Base-by-base conservation (phyloP, 2,888 invertebrate species). In the Choristoneura rosaceana region DNA sequence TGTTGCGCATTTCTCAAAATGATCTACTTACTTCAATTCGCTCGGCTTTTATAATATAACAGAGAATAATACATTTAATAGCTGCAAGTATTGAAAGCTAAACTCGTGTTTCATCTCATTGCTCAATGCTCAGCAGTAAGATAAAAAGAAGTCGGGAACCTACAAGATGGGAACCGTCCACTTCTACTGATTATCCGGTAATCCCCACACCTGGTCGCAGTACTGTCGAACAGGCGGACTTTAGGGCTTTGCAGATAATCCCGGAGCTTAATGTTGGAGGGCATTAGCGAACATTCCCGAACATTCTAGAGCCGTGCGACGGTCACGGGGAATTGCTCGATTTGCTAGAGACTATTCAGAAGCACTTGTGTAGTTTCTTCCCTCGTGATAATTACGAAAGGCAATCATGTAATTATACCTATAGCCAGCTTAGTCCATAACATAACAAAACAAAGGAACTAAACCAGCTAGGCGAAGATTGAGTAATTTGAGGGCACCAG, bases 201-300 rank as follows among this genome's bases (percentile, higher is more conserved):
- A 82, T 80, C 78, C 77, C 62, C 76, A 76, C 74, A 66, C 70
- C 70, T 70, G 70, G 70, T 69, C 59, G 64, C 55, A 33, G 63
- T 74, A 75, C 64, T 77, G 78, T 80, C 79, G 79, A 81, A 79
- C 80, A 79, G 81, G 78, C 79, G 77, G 81, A 80, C 82, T 82
- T 81, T 82, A 78, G 79, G 82, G 80, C 80, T 75, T 80, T 79
- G 77, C 79, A 81, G 86, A 88, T 88, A 84, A 89, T 85, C 86
- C 82, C 77, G 75, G 77, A 80, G 83, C 84, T 88, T 88, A 87
- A 85, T 86, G 84, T 83, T 81, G 78, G 79, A 76, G 79, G 77
- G 82, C 82, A 86, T 88, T 88, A 88, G 84, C 78, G 83, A 82
- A 80, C 82, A 80, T 82, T 79, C 78, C 79, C 77, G 74, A 73